phyloP scores from a whole-genome alignment of 2,888 invertebrate species.

The Anoncus sp. region DNA sequence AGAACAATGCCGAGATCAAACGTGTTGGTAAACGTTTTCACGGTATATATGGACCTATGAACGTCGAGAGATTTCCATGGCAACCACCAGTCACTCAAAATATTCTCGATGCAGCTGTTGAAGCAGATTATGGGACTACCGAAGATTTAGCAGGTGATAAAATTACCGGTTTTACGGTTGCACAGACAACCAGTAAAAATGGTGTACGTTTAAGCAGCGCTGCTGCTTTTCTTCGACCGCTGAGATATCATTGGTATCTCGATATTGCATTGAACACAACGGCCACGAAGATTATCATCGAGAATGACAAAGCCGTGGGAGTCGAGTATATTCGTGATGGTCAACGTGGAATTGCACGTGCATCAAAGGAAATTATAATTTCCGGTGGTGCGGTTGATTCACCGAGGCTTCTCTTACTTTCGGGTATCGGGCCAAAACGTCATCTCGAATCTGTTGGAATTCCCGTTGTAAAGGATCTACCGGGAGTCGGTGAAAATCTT shows the following conservation, averaged over 20 bases:
- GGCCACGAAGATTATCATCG: conserved; percentile 85
- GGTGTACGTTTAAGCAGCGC: conserved; percentile 87
- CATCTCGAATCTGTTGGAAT: conserved; percentile 86
- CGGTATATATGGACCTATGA: conserved; percentile 86
- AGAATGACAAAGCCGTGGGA: conserved; percentile 84
- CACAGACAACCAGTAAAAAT: conserved; percentile 87
- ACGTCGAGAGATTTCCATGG: conserved; percentile 87
- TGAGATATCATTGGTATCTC: conserved; percentile 85
- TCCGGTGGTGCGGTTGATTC: conserved; percentile 88
- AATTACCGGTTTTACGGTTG: conserved; percentile 87
- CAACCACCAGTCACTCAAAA: conserved; percentile 87
- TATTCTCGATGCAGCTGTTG: conserved; percentile 86
- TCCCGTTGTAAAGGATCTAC: conserved; percentile 86
- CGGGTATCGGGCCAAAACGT: conserved; percentile 88
- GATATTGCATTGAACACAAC: conserved; percentile 87
- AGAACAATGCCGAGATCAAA: conserved; percentile 88
- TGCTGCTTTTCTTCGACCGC: conserved; percentile 86
- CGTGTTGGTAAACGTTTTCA: conserved; percentile 87
- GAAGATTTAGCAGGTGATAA: conserved; percentile 88
- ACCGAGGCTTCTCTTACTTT: conserved; percentile 87
- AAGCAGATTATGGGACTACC: conserved; percentile 86
- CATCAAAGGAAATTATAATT: conserved; percentile 84
- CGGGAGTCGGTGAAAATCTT: conserved; percentile 89
- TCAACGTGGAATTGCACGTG: conserved; percentile 70
- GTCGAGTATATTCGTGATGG: conserved; percentile 85